These are phyloP conservation scores for Bembecia ichneumoniformis DNA, from an alignment of 2,888 invertebrate genomes.

Conservation along the genomic window DNA sequence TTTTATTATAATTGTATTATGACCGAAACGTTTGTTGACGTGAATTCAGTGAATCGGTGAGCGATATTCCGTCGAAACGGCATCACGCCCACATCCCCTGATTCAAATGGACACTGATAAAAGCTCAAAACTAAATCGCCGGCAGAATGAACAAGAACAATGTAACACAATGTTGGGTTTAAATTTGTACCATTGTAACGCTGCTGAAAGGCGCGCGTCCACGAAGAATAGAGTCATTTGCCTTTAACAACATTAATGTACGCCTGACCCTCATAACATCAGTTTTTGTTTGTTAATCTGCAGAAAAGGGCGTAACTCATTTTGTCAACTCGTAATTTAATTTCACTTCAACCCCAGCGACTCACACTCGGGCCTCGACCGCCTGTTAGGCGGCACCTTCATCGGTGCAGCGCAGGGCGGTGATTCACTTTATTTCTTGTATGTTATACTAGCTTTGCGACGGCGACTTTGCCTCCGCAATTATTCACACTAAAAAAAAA, in stretches of 20 bases:
- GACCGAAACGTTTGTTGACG: slow-evolving; percentile 10
- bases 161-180: slow-evolving; percentile 55
- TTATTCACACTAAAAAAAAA: too few relatives aligned
- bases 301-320: slow-evolving; percentile 72
- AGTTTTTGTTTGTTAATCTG: slow-evolving; percentile 73
- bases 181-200: slow-evolving; percentile 61
- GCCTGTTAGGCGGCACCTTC: slow-evolving; percentile 8
- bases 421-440: slow-evolving; percentile 56
- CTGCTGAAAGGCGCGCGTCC: slow-evolving; percentile 32
- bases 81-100: not conserved
- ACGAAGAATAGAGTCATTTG: slow-evolving; percentile 68
- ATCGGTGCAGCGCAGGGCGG: slow-evolving; percentile 41
- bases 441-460: slow-evolving; percentile 14
- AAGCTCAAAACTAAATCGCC: slow-evolving; percentile 59
- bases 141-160: slow-evolving; percentile 61
- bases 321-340: slow-evolving; percentile 71
- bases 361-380: slow-evolving; percentile 22
- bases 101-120: slow-evolving; percentile 52
- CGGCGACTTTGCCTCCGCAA: too few relatives aligned
- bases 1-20: slow-evolving; percentile 8
- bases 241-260: slow-evolving; percentile 64
- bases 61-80: slow-evolving; percentile 14
- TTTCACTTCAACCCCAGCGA: slow-evolving; percentile 56
- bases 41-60: slow-evolving; percentile 22
- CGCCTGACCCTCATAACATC: slow-evolving; percentile 64